A percentile compares a stretch with the other conserved stretches of the same genome.
phyloP scores from a whole-genome alignment of 2,797 vertebrate genomes.

The Chelonia mydas region DNA sequence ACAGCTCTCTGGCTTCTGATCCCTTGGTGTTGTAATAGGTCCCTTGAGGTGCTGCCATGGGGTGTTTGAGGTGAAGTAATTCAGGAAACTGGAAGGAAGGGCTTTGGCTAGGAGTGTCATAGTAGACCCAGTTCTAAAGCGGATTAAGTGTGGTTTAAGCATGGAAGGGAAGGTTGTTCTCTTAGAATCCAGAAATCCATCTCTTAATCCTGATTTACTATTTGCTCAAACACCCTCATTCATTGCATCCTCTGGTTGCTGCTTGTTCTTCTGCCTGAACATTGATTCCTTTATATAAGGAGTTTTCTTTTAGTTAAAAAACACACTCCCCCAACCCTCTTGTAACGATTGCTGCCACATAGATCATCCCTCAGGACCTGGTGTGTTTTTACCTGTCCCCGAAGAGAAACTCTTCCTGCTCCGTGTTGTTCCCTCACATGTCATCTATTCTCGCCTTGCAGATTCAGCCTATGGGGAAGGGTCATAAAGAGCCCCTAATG shows the following conservation, averaged over 20 bases:
- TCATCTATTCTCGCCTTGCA: neutral
- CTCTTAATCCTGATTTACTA: neutral
- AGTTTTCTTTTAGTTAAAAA: slow-evolving; percentile 32
- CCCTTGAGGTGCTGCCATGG: neutral
- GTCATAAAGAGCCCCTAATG: slow-evolving; percentile 58
- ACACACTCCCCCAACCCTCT: neutral
- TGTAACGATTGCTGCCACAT: neutral
- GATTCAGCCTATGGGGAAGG: neutral
- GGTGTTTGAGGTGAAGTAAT: slow-evolving; percentile 69
- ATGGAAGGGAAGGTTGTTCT: slow-evolving; percentile 68
- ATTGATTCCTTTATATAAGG: slow-evolving; percentile 66
- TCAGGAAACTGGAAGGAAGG: slow-evolving; percentile 67
- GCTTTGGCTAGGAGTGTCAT: slow-evolving; percentile 67
- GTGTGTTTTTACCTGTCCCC: slow-evolving; percentile 19
- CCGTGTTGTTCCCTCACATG: neutral
- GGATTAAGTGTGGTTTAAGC: slow-evolving; percentile 74
- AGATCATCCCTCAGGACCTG: accelerated
- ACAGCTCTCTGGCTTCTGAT: slow-evolving; percentile 25
- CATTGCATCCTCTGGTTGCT: neutral
- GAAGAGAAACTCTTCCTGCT: neutral
- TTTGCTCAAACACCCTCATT: neutral
- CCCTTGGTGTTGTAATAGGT: slow-evolving; percentile 21
- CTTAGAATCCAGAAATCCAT: slow-evolving; percentile 67
- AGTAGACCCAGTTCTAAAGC: slow-evolving; percentile 66
- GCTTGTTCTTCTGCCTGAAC: slow-evolving; percentile 50